These are phyloP conservation scores for Ictalurus punctatus DNA, from an alignment of 2,113 vertebrate genomes.

Conservation along the genomic window DNA sequence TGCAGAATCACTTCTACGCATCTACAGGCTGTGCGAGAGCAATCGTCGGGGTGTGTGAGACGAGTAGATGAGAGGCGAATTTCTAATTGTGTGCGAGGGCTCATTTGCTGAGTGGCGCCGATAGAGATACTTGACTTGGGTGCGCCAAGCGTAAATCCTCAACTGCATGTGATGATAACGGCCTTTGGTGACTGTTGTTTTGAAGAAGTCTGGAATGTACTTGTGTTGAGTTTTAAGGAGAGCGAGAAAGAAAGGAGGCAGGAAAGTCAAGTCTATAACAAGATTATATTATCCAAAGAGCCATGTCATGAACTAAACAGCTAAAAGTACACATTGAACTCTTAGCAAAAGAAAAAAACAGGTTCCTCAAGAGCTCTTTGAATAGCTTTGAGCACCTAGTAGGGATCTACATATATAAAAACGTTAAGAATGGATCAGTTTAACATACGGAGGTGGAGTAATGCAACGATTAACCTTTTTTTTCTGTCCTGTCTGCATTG, in stretches of 20 bases:
- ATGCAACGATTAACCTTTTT: not conserved
- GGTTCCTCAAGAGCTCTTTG: not conserved
- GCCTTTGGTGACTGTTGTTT: slow-evolving; percentile 3
- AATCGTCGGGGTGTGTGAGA: not conserved
- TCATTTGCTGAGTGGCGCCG: slow-evolving; percentile 14
- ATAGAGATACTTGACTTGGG: slow-evolving; percentile 18
- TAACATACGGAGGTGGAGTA: too few species aligned
- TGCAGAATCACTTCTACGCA: not conserved
- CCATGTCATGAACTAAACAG: not conserved
- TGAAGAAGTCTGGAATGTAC: not conserved
- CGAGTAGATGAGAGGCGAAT: not conserved
- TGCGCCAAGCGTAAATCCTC: not conserved
- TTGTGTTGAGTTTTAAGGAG: not conserved
- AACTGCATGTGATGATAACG: not conserved
- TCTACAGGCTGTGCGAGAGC: not conserved
- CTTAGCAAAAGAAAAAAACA: not conserved
- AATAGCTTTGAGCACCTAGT: not conserved
- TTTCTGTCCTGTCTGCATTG: not conserved
- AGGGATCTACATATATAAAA: not conserved
- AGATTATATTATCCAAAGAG: not conserved
- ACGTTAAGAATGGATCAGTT: not conserved
- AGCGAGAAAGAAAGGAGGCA: not conserved
- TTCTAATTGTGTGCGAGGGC: not conserved
- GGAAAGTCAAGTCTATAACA: not conserved
- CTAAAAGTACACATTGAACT: not conserved